These are phyloP conservation scores for Gadopsis bispinosus DNA, from an alignment of 2,797 vertebrate genomes.

Conservation along the genomic window DNA sequence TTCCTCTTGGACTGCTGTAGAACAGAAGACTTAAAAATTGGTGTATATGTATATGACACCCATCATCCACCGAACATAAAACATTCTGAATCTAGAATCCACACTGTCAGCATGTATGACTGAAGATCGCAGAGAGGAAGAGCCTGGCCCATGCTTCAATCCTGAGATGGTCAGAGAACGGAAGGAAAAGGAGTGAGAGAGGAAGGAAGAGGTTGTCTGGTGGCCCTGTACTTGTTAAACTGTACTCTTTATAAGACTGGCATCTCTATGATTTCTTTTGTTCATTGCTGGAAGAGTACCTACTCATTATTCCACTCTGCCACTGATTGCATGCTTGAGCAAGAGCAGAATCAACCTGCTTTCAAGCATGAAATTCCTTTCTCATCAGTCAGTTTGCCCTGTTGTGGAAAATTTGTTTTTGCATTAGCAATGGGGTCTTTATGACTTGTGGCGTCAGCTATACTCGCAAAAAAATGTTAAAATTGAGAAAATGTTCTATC, in stretches of 20 bases:
- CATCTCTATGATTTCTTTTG: background rate
- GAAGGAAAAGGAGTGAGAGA: constrained; percentile 49
- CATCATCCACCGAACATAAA: background rate
- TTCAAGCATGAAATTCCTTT: background rate
- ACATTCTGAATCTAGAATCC: background rate
- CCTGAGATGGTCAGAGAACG: constrained; percentile 38
- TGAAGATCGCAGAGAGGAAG: constrained; percentile 32
- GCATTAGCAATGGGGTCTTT: background rate
- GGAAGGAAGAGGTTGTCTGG: constrained; percentile 55
- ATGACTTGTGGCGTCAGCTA: background rate
- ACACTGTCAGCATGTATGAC: constrained; percentile 26
- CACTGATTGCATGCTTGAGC: constrained; percentile 8
- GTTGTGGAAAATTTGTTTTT: background rate
- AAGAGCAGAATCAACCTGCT: constrained; percentile 22
- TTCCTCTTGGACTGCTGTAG: background rate
- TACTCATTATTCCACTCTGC: constrained; percentile 2
- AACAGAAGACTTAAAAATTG: background rate
- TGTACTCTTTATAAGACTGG: background rate
- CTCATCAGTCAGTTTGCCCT: constrained; percentile 1
- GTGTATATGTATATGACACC: background rate
- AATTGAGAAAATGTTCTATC: background rate
- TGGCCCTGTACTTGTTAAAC: background rate
- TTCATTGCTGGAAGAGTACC: background rate
- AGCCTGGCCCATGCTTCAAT: constrained; percentile 28
- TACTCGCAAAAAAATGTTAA: background rate